phyloP scores from a whole-genome alignment of 2,888 invertebrate genomes.

The Serripes groenlandicus region DNA sequence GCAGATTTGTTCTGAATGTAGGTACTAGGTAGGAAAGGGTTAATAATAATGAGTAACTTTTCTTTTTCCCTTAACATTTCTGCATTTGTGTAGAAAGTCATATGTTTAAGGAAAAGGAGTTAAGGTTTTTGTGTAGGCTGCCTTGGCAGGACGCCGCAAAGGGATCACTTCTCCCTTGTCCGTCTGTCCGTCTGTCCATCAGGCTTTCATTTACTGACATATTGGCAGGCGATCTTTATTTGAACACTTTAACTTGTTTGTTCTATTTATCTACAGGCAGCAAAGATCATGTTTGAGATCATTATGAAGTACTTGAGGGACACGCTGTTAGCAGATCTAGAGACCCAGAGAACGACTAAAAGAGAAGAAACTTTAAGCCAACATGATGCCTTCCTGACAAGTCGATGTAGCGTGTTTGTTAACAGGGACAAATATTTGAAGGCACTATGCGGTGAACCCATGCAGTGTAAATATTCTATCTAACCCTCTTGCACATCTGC shows the following conservation, averaged over 20 bases:
- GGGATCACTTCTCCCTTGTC: not conserved
- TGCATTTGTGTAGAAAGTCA: too few species aligned
- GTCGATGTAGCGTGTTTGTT: constrained; percentile 74
- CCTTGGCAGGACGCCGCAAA: too few species aligned
- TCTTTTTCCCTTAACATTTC: too few species aligned
- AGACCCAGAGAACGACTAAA: constrained; percentile 33
- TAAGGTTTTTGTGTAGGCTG: too few species aligned
- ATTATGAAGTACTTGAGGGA: constrained; percentile 77
- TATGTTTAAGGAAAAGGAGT: too few species aligned
- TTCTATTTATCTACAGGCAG: constrained; percentile 81
- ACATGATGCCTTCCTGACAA: constrained; percentile 78
- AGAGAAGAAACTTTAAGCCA: constrained; percentile 66
- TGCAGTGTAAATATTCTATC: not conserved
- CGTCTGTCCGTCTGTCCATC: not conserved
- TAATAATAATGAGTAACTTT: too few species aligned
- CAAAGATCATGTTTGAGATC: constrained; percentile 80
- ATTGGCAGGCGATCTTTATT: not conserved
- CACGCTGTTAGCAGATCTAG: constrained; percentile 69
- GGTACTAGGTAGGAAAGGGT: too few species aligned
- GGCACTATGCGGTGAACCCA: constrained; percentile 42
- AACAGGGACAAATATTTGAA: constrained; percentile 70
- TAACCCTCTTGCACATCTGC: too few species aligned
- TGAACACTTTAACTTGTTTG: not conserved
- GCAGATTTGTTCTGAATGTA: too few species aligned
- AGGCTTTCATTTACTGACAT: not conserved